phyloP scores from a whole-genome alignment of 2,797 vertebrate species.

The Allobates femoralis region DNA sequence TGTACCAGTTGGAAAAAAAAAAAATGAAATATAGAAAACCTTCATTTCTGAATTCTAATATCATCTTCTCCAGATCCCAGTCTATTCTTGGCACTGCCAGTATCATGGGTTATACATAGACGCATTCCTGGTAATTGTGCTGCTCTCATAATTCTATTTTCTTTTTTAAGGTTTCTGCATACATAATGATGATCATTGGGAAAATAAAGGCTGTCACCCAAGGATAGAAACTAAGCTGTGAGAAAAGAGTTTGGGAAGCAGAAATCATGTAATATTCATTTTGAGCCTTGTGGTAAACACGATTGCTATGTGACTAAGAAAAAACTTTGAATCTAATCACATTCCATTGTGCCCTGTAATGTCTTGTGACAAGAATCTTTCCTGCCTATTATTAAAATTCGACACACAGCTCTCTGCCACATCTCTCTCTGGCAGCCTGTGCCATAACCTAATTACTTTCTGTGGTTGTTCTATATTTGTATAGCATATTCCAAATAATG shows the following conservation, averaged over 20 bases:
- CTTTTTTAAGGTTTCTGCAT: conserved; percentile 19
- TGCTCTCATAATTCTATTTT: conserved; percentile 7
- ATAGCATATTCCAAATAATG: conserved; percentile 50
- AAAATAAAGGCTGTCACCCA: conserved; percentile 40
- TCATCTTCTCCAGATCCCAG: neutral
- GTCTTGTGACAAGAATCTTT: conserved; percentile 63
- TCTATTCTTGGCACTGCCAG: conserved; percentile 2
- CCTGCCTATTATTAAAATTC: conserved; percentile 63
- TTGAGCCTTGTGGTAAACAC: conserved; percentile 57
- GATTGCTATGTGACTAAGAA: conserved; percentile 56
- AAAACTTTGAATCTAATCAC: conserved; percentile 58
- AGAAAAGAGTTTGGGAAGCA: conserved; percentile 43
- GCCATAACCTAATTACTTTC: conserved; percentile 60
- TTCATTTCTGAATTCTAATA: neutral
- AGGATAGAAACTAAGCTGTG: conserved; percentile 27
- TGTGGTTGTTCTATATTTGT: conserved; percentile 55
- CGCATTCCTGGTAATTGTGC: conserved; percentile 7
- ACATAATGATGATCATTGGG: conserved; percentile 24
- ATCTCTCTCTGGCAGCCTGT: conserved; percentile 54
- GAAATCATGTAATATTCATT: conserved; percentile 60
- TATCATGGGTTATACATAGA: conserved; percentile 21
- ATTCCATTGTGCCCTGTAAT: conserved; percentile 62
- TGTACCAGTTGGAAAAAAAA: neutral
- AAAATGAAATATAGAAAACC: neutral
- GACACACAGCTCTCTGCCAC: conserved; percentile 58